Evolutionary conservation across 2,113 vertebrate species (phyloP).

Genomic region (Jacana jacana): DNA sequence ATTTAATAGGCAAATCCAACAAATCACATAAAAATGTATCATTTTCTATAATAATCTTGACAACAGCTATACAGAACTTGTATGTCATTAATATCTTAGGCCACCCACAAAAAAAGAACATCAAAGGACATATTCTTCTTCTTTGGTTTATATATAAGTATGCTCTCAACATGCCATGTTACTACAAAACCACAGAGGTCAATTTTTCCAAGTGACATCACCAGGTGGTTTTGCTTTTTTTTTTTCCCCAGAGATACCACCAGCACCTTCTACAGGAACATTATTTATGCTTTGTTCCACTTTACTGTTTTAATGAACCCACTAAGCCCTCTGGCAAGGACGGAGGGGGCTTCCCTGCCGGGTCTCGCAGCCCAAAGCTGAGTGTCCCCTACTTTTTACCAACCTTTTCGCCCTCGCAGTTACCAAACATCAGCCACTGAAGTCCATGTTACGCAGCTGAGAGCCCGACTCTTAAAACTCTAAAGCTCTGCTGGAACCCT

Average conservation of each 20-base stretch:
- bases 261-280: neutral
- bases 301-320: neutral
- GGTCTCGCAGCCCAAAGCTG: neutral
- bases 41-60: slow-evolving; percentile 51
- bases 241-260: neutral
- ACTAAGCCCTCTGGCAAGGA: neutral
- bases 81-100: neutral
- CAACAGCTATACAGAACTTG: slow-evolving; percentile 5
- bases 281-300: neutral
- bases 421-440: neutral
- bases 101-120: neutral
- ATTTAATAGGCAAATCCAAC: slow-evolving; percentile 45
- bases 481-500: neutral
- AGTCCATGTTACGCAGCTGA: neutral
- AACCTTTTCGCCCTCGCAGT: neutral
- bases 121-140: neutral
- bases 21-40: slow-evolving; percentile 32
- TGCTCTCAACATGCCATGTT: neutral
- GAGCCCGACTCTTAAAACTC: neutral
- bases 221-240: neutral
- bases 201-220: neutral
- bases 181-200: neutral
- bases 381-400: neutral
- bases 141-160: neutral
- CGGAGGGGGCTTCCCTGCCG: neutral